Conservation (phyloP, 2,113 vertebrate species). For the Haemorhous mexicanus region DNA sequence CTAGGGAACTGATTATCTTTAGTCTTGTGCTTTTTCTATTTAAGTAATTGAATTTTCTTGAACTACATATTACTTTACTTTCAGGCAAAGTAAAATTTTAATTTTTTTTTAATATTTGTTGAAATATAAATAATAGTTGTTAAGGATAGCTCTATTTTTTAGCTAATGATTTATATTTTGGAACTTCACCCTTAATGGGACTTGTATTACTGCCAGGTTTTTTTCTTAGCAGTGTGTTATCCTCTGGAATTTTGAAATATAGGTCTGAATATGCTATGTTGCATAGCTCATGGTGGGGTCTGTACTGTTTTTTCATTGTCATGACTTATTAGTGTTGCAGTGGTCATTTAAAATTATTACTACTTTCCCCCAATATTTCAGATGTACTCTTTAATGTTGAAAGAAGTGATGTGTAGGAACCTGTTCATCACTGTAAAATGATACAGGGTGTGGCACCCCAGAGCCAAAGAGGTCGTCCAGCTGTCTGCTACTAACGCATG, state of each 20-base stretch:
- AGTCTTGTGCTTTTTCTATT: slow-evolving; percentile 6
- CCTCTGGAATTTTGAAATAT: background rate
- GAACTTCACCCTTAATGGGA: background rate
- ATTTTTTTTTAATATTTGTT: background rate
- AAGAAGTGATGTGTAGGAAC: background rate
- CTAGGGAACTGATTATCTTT: slow-evolving; percentile 11
- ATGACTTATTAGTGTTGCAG: background rate
- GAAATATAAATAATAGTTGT: background rate
- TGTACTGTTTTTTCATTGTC: background rate
- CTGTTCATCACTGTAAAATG: background rate
- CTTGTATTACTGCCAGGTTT: background rate
- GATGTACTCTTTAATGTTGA: background rate
- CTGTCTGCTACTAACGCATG: background rate
- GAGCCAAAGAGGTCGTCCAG: background rate
- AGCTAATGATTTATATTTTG: background rate
- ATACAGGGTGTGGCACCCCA: fast-evolving
- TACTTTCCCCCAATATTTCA: background rate
- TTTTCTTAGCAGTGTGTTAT: background rate
- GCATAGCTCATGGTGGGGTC: background rate
- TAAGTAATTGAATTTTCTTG: slow-evolving; percentile 1
- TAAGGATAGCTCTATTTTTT: background rate
- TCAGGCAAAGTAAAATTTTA: background rate
- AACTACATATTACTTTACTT: background rate
- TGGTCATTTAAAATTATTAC: background rate
- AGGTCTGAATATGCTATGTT: fast-evolving